Percentiles rank a stretch among this genome's conserved stretches.
Conservation (phyloP, 2,888 invertebrate genomes). For the Tinea pellionella region DNA sequence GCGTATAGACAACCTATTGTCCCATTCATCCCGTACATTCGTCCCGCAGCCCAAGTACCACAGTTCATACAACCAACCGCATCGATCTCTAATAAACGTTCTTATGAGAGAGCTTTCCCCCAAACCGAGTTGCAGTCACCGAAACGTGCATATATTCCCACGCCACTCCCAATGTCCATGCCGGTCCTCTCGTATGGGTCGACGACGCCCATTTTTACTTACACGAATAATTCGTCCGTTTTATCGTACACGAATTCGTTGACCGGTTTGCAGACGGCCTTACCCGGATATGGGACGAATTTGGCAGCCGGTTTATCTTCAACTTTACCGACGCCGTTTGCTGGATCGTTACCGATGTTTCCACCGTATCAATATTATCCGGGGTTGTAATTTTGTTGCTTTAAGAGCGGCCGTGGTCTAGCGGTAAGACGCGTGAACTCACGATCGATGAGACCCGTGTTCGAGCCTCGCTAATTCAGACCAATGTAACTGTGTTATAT, state of each 20-base stretch:
- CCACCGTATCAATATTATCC: conserved; percentile 51
- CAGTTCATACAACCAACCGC: conserved; percentile 13
- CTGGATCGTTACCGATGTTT: conserved; percentile 34
- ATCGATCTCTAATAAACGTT: conserved; percentile 63
- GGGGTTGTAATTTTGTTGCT: conserved; percentile 27
- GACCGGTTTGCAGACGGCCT: conserved; percentile 22
- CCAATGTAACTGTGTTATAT: too few relatives aligned
- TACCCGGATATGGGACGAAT: conserved; percentile 41
- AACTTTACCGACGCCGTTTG: conserved; percentile 38
- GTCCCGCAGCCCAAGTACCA: conserved; percentile 27
- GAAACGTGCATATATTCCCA: background rate
- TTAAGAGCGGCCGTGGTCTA: too few relatives aligned
- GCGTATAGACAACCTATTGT: conserved; percentile 44
- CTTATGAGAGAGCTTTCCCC: conserved; percentile 79
- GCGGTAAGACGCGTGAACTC: too few relatives aligned
- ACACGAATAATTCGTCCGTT: conserved; percentile 47
- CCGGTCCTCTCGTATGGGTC: conserved; percentile 68
- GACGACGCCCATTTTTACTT: conserved; percentile 51
- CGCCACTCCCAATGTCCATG: conserved; percentile 45
- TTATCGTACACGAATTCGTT: conserved; percentile 32
- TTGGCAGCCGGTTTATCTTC: conserved; percentile 39
- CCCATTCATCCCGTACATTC: conserved; percentile 38
- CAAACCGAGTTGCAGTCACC: conserved; percentile 32
- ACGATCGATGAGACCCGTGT: too few relatives aligned
- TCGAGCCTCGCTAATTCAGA: too few relatives aligned